Percentiles rank a stretch among this genome's conserved stretches.
phyloP scores from a whole-genome alignment of 1,140 invertebrate species.

The Anoplophora glabripennis region DNA sequence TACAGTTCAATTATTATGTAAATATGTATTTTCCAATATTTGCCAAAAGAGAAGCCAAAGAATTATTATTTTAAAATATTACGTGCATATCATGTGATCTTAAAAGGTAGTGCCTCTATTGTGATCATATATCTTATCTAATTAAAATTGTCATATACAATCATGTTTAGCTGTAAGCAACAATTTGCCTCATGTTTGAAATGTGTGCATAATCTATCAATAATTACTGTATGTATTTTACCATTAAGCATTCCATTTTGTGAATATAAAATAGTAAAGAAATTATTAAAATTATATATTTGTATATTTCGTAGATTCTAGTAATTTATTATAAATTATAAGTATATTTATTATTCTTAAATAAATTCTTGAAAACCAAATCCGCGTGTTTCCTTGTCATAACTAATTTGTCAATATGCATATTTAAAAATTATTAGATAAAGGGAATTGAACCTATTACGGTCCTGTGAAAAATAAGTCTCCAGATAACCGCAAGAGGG shows the following conservation, averaged over 20 bases:
- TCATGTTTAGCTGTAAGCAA: slow-evolving; percentile 7
- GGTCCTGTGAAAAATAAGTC: no score
- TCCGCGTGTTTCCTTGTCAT: not conserved
- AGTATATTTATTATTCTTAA: not conserved
- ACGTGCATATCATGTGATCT: slow-evolving; percentile 39
- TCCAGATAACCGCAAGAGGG: no score
- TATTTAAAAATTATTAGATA: no score
- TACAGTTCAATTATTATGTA: no score
- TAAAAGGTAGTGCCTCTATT: slow-evolving; percentile 40
- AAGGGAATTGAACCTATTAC: no score
- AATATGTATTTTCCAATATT: no score
- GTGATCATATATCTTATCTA: slow-evolving; percentile 29
- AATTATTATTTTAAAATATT: slow-evolving; percentile 9
- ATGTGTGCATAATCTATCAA: slow-evolving; percentile 15
- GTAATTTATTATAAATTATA: slow-evolving; percentile 9
- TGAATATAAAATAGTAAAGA: slow-evolving; percentile 13
- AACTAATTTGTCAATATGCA: not conserved
- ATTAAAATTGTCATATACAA: slow-evolving; percentile 17
- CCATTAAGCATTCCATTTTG: slow-evolving; percentile 20
- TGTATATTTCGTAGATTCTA: slow-evolving; percentile 18
- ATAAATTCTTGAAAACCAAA: not conserved
- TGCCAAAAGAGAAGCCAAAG: no score
- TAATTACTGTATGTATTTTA: slow-evolving; percentile 4
- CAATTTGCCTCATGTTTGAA: slow-evolving; percentile 10
- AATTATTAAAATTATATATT: slow-evolving; percentile 24